phyloP scores from a whole-genome alignment of 2,797 vertebrate genomes.

The Lacerta bilineata region DNA sequence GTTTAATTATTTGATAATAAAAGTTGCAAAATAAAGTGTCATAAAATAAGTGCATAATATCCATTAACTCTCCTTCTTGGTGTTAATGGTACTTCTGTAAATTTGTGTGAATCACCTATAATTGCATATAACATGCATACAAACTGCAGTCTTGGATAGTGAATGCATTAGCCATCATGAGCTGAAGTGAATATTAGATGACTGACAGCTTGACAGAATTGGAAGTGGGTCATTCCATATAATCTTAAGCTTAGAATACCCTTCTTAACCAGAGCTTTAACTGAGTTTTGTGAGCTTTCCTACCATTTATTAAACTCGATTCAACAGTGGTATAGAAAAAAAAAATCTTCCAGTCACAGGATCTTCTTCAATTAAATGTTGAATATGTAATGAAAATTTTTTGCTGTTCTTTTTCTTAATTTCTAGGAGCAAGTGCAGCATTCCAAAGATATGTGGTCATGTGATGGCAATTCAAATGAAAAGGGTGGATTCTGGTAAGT shows the following conservation, averaged over 20 bases:
- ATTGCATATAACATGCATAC: background rate
- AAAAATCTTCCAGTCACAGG: background rate
- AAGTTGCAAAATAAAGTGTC: background rate
- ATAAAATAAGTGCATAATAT: background rate
- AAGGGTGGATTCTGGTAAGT: constrained; percentile 46
- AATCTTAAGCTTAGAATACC: background rate
- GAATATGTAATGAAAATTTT: background rate
- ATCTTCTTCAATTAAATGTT: background rate
- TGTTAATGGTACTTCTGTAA: background rate
- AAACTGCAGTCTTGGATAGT: background rate
- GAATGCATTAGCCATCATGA: background rate
- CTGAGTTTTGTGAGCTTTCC: background rate
- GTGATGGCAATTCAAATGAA: constrained; percentile 17
- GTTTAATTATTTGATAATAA: background rate
- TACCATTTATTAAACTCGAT: background rate
- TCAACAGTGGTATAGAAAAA: background rate
- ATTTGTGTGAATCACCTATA: background rate
- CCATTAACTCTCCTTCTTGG: background rate
- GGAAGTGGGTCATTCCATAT: background rate
- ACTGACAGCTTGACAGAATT: background rate
- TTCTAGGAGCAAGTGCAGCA: background rate
- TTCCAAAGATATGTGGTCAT: background rate
- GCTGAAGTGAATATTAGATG: background rate
- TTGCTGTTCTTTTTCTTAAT: constrained; percentile 35
- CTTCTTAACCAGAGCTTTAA: background rate